phyloP scores from a whole-genome alignment of 2,797 vertebrate species.

The Lophius americanus region DNA sequence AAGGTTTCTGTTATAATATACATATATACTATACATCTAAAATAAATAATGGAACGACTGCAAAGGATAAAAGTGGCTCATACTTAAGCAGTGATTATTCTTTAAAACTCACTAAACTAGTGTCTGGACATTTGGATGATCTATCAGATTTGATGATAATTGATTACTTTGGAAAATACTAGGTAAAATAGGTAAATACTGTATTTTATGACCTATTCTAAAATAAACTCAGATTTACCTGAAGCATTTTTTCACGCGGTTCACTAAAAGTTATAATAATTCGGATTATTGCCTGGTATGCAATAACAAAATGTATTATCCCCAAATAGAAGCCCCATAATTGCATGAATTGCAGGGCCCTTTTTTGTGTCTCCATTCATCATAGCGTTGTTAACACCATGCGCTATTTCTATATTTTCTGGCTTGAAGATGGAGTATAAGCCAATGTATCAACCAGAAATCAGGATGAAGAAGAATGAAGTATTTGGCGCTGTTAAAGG shows the following conservation, averaged over 20 bases:
- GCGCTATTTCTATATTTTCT: constrained; percentile 45
- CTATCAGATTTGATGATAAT: constrained; percentile 7
- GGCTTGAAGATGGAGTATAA: constrained; percentile 34
- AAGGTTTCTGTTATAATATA: constrained; percentile 2
- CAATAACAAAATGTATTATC: constrained; percentile 25
- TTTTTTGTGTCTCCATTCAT: constrained; percentile 28
- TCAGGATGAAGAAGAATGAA: constrained; percentile 38
- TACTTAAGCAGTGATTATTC: no score
- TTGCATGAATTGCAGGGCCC: constrained; percentile 18
- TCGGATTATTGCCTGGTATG: constrained; percentile 15
- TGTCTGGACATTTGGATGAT: constrained; percentile 1
- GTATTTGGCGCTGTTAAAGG: constrained; percentile 34
- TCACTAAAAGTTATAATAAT: constrained; percentile 19
- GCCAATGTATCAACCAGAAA: constrained; percentile 45
- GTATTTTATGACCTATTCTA: constrained; percentile 26
- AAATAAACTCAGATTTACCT: constrained; percentile 26
- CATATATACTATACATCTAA: no score
- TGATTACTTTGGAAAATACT: constrained; percentile 1
- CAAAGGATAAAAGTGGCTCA: no score
- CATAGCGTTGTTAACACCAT: constrained; percentile 28
- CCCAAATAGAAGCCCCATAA: constrained; percentile 37
- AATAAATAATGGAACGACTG: no score
- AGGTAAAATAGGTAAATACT: constrained; percentile 19
- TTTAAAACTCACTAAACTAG: no score
- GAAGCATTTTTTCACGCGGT: constrained; percentile 21